Conservation (phyloP, 2,797 vertebrate species). For the Nannoperca australis region DNA sequence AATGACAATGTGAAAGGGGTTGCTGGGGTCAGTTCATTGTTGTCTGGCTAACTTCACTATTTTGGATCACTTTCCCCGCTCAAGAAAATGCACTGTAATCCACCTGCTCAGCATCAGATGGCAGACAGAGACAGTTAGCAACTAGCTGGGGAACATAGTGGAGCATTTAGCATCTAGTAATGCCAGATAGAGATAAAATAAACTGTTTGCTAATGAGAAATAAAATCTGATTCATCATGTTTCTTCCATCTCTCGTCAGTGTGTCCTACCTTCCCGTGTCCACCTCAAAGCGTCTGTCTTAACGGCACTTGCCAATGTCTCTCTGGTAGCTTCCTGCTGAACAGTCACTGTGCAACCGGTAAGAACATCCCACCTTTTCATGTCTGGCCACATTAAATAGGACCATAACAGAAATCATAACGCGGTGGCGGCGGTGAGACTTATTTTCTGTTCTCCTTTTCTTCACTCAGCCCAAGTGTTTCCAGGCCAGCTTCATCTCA, state of each 20-base stretch:
- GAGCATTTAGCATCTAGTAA: background rate
- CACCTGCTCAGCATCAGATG: background rate
- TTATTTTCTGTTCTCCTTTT: background rate
- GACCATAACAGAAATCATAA: background rate
- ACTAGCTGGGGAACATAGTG: background rate
- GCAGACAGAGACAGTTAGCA: background rate
- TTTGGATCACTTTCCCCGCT: background rate
- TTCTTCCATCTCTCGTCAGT: slow-evolving; percentile 37
- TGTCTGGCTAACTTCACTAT: background rate
- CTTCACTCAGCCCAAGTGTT: slow-evolving; percentile 78
- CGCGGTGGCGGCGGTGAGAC: accelerated
- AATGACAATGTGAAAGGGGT: background rate
- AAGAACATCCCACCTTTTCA: slow-evolving; percentile 12
- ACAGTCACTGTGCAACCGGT: slow-evolving; percentile 73
- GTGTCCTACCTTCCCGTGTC: slow-evolving; percentile 76
- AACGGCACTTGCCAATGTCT: slow-evolving; percentile 80
- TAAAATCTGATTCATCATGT: background rate
- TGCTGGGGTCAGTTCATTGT: background rate
- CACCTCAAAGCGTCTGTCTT: slow-evolving; percentile 73
- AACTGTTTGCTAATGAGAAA: background rate
- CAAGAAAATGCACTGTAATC: background rate
- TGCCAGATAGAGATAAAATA: background rate
- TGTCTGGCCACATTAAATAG: background rate
- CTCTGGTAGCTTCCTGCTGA: slow-evolving; percentile 66
- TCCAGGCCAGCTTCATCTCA: slow-evolving; percentile 76